phyloP scores from a whole-genome alignment of 2,113 vertebrate species.

The Ahaetulla prasina region DNA sequence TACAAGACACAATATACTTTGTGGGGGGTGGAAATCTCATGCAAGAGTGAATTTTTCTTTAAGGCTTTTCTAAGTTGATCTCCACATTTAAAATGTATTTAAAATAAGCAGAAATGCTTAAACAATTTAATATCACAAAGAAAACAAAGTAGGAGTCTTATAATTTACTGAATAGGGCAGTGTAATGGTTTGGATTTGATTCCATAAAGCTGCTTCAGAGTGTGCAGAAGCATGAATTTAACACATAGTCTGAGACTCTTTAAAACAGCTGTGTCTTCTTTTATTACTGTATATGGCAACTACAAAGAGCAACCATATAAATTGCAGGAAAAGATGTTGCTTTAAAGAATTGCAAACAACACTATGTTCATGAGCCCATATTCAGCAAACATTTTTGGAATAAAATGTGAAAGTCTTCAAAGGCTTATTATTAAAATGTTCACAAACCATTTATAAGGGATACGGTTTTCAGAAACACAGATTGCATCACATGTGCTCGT shows the following conservation, averaged over 20 bases:
- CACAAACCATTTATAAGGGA: neutral
- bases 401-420: neutral
- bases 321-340: neutral
- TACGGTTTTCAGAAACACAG: neutral
- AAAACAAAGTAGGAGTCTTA: fast-evolving
- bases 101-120: neutral
- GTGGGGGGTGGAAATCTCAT: neutral
- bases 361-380: neutral
- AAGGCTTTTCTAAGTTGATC: neutral
- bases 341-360: neutral
- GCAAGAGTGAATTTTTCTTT: neutral
- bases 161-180: neutral
- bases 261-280: neutral
- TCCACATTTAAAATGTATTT: neutral
- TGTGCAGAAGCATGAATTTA: neutral
- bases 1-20: neutral
- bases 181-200: neutral
- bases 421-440: neutral
- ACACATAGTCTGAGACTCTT: neutral
- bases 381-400: neutral
- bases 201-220: neutral
- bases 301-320: neutral
- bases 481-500: neutral
- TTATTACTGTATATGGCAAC: neutral
- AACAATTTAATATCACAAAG: neutral